Base-by-base conservation (phyloP, 2,797 vertebrate genomes). In the Peromyscus aztecus region DNA sequence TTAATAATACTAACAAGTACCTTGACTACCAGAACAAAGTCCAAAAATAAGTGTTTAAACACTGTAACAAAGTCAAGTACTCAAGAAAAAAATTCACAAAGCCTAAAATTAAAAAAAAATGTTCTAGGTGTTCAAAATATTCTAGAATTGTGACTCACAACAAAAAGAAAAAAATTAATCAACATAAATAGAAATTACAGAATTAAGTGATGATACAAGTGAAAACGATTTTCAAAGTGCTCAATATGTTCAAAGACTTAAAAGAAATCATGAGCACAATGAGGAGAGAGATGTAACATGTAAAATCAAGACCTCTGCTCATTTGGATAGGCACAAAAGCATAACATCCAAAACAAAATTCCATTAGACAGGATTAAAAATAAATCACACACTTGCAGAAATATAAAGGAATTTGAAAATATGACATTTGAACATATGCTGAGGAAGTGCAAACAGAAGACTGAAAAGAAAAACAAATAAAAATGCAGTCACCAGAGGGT, bases 151-250 rank as follows among this genome's bases (percentile, higher is more conserved):
- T 77, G 57, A 90, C 19, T n/a, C 29, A 46, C 59, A 78, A 76
- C 1, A 89, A n/a, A 93, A 13, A 59, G 8, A 37, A 29, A 71
- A 96, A 84, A 78, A 87, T 57, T 21, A 81, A 37, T 75, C 46
- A 94, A 57, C 3, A 83, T 31, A 91, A 94, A 31, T 21, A 95
- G n/a, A 87, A 77, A 89, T 63, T 57, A 67, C 49, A 95, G 37
- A 90, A 73, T 67, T 91, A 86, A 24, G 24, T 89, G 59, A 59
- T 6, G 69, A 23, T 4, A 34, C 4, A 73, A 7, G 1, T 55
- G 67, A 90, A 90, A 78, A 14, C 14, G 75, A 83, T 77, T 82
- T 83, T 61, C 63, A 71, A 89, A 43, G 2, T 55, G 63, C 4
- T 37, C 6, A 19, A 1, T 90, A 89, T 65, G 1, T 13, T 55